Percentiles rank a stretch among this genome's conserved stretches.
Evolutionary conservation across 2,888 invertebrate genomes (phyloP).

Genomic region (Drosophila aldrichi): DNA sequence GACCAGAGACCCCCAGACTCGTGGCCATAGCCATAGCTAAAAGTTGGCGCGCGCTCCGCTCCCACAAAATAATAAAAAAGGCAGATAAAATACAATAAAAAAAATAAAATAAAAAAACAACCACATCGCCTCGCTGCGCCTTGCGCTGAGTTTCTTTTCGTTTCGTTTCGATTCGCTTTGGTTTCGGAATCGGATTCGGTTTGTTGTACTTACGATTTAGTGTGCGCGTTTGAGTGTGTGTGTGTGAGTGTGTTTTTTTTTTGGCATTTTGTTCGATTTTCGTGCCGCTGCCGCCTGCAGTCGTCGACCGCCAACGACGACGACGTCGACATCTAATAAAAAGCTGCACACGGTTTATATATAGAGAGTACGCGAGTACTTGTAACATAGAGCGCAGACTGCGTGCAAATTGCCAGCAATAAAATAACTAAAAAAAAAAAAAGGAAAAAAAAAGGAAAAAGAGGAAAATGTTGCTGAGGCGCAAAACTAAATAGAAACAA

Average conservation of each 20-base stretch:
- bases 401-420: constrained; percentile 50
- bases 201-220: constrained; percentile 60
- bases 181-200: constrained; percentile 65
- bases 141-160: constrained; percentile 67
- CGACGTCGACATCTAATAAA: constrained; percentile 73
- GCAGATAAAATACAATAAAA: constrained; percentile 10
- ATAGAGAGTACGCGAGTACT: constrained; percentile 49
- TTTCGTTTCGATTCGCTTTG: constrained; percentile 50
- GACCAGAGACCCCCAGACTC: constrained; percentile 67
- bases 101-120: constrained; percentile 23
- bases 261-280: constrained; percentile 79
- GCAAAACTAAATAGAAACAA: constrained; percentile 27
- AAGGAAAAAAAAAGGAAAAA: constrained; percentile 12
- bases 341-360: constrained; percentile 61
- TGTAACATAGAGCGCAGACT: constrained; percentile 48
- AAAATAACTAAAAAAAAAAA: constrained; percentile 25
- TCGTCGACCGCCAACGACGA: constrained; percentile 64
- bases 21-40: constrained; percentile 65
- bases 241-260: constrained; percentile 37
- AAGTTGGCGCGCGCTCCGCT: constrained; percentile 72
- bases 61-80: constrained; percentile 29
- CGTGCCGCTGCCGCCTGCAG: constrained; percentile 55
- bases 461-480: constrained; percentile 39
- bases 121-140: constrained; percentile 38
- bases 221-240: not conserved